These are phyloP conservation scores for Megastigmus dorsalis DNA, from an alignment of 2,888 invertebrate species.

Conservation along the genomic window DNA sequence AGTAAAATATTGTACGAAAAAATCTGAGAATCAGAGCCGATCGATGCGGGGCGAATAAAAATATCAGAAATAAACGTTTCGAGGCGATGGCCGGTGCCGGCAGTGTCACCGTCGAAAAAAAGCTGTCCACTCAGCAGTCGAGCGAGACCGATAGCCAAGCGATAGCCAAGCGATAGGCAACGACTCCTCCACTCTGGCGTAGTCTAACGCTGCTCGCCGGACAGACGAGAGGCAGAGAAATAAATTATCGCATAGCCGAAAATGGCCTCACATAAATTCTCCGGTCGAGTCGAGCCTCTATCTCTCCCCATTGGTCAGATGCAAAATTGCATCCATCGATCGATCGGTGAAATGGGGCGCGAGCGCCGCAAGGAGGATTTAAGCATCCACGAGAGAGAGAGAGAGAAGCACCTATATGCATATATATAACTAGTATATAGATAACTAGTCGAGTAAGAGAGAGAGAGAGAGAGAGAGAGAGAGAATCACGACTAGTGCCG, in stretches of 20 bases:
- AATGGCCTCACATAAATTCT: slow-evolving; percentile 32
- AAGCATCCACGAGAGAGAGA: not conserved
- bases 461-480: not conserved
- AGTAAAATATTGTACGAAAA: too few relatives aligned
- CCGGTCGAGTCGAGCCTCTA: too few relatives aligned
- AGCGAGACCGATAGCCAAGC: too few relatives aligned
- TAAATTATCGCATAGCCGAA: slow-evolving; percentile 16
- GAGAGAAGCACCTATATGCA: slow-evolving; percentile 2
- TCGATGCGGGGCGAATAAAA: too few relatives aligned
- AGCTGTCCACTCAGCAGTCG: too few relatives aligned
- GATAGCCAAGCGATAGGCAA: too few relatives aligned
- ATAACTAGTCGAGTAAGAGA: slow-evolving; percentile 6
- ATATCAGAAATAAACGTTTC: too few relatives aligned
- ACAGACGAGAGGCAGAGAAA: slow-evolving; percentile 4
- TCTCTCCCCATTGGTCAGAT: not conserved
- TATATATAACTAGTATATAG: not conserved
- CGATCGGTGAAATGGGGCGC: not conserved
- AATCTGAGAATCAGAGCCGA: too few relatives aligned
- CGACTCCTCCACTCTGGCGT: too few relatives aligned
- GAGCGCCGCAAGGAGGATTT: not conserved
- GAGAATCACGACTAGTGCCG: not conserved
- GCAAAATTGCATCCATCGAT: slow-evolving; percentile 20
- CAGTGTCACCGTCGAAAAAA: too few relatives aligned
- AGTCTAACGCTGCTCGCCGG: too few relatives aligned
- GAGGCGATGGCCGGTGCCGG: too few relatives aligned